These are phyloP conservation scores for Conomelus anceps DNA, from an alignment of 2,888 invertebrate genomes.

Conservation along the genomic window DNA sequence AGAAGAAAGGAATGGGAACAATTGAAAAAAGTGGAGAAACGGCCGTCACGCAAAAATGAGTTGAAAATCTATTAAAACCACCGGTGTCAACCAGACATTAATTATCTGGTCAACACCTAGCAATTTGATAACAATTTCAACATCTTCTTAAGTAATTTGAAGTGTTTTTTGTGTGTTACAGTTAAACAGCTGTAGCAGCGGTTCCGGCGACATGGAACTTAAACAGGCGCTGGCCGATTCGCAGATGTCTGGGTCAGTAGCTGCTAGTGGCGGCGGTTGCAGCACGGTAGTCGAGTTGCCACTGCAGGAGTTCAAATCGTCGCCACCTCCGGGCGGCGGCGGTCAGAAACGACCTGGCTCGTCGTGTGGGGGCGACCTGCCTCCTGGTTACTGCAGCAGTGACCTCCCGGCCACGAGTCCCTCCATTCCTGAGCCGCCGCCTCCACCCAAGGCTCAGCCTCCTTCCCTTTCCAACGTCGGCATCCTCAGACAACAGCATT, in stretches of 20 bases:
- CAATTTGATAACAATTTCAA: no score
- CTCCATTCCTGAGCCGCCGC: slow-evolving; percentile 56
- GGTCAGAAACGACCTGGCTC: slow-evolving; percentile 29
- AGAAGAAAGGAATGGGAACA: no score
- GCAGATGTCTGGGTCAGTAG: slow-evolving; percentile 50
- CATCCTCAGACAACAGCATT: slow-evolving; percentile 52
- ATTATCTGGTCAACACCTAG: no score
- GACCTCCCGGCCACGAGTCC: slow-evolving; percentile 40
- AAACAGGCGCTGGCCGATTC: slow-evolving; percentile 44
- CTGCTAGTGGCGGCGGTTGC: slow-evolving; percentile 29
- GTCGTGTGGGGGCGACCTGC: slow-evolving; percentile 37
- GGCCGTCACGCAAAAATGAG: no score
- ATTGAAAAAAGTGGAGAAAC: no score
- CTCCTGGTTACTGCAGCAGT: slow-evolving; percentile 32
- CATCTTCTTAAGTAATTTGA: no score
- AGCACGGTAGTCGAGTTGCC: slow-evolving; percentile 54
- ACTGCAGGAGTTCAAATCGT: slow-evolving; percentile 52
- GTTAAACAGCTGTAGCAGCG: slow-evolving; percentile 29
- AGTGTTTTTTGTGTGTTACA: no score
- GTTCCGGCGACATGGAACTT: slow-evolving; percentile 29
- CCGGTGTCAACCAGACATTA: no score
- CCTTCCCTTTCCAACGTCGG: slow-evolving; percentile 45
- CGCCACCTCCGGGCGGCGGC: slow-evolving; percentile 44
- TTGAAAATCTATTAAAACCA: no score
- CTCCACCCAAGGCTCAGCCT: slow-evolving; percentile 50